phyloP scores from a whole-genome alignment of 2,888 invertebrate species.

The Trissolcus japonicus region DNA sequence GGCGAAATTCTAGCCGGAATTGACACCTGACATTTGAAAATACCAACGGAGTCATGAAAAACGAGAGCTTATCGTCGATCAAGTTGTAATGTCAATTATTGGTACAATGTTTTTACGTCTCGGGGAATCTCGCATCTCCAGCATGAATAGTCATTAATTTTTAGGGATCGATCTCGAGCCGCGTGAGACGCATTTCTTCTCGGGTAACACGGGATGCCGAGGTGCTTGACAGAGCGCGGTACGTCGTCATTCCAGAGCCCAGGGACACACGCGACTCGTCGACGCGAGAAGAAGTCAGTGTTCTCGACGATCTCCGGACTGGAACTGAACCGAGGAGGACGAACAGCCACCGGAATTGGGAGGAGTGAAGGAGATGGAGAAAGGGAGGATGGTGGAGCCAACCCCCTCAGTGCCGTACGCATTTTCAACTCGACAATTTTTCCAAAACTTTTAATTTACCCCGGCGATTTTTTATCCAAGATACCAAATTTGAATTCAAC shows the following conservation, averaged over 20 bases:
- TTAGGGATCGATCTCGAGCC: neutral
- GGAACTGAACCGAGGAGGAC: conserved; percentile 67
- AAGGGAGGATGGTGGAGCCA: conserved; percentile 56
- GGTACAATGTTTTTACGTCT: conserved; percentile 14
- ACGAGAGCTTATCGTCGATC: neutral
- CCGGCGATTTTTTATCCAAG: neutral
- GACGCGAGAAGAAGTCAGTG: conserved; percentile 45
- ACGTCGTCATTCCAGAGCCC: conserved; percentile 48
- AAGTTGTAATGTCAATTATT: conserved; percentile 14
- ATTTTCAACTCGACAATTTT: conserved; percentile 6
- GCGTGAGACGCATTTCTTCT: too few species aligned
- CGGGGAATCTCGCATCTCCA: neutral
- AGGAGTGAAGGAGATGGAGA: conserved; percentile 58
- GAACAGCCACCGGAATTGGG: conserved; percentile 53
- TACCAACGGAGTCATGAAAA: conserved; percentile 2
- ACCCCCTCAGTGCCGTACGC: conserved; percentile 53
- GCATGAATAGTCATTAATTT: neutral
- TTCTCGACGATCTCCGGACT: conserved; percentile 68
- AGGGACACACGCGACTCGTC: conserved; percentile 41
- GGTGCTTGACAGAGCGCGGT: conserved; percentile 21
- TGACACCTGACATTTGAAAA: conserved; percentile 13
- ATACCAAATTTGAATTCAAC: neutral
- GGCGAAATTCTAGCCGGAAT: conserved; percentile 2
- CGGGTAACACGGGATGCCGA: neutral
- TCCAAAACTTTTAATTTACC: neutral